phyloP scores from a whole-genome alignment of 1,140 invertebrate species.

The Fopius arisanus region DNA sequence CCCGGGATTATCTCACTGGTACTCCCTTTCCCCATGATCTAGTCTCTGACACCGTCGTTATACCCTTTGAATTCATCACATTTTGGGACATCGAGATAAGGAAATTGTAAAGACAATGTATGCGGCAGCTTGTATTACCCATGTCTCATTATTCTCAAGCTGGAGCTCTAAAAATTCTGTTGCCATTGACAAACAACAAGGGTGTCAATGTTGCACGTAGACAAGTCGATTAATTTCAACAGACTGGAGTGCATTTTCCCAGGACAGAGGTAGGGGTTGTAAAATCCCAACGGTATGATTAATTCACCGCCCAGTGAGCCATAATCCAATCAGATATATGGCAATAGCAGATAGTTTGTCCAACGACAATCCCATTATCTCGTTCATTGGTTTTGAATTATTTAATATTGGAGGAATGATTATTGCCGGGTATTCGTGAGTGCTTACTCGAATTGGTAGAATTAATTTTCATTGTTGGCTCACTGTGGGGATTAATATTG shows the following conservation, averaged over 20 bases:
- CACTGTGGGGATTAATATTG: too few species aligned
- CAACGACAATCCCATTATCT: background rate
- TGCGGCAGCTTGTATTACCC: background rate
- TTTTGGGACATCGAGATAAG: background rate
- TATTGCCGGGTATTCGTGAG: too few species aligned
- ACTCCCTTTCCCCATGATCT: background rate
- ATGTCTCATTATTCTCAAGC: background rate
- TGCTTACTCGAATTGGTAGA: too few species aligned
- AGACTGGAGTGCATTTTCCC: background rate
- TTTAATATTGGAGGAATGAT: background rate
- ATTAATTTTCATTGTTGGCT: too few species aligned
- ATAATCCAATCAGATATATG: background rate
- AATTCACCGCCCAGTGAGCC: background rate
- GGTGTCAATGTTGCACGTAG: background rate
- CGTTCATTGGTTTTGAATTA: background rate
- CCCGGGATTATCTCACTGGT: constrained; percentile 1
- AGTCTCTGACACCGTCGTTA: background rate
- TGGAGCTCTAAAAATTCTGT: background rate
- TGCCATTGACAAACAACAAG: background rate
- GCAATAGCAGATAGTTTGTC: background rate
- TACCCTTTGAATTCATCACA: constrained; percentile 8
- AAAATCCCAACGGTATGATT: background rate
- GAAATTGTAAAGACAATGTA: background rate
- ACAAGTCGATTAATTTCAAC: background rate
- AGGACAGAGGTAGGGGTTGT: background rate